Conservation (phyloP, 1,140 invertebrate species). For the Lithobius niger region DNA sequence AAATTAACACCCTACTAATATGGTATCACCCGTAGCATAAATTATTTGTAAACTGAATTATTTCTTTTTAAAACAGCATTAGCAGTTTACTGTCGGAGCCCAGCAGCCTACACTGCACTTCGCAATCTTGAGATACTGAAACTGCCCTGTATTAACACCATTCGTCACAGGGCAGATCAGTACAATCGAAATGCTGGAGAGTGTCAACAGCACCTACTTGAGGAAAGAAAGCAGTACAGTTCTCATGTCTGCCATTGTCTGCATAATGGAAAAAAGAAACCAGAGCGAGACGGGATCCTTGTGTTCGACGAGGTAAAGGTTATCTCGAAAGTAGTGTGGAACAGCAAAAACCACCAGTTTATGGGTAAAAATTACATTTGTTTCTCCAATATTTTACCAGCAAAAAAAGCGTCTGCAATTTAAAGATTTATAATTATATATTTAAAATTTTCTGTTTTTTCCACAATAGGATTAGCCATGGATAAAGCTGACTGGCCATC, state of each 20-base stretch:
- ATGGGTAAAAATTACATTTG: background rate
- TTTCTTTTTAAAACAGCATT: background rate
- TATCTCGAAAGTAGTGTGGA: background rate
- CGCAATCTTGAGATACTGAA: background rate
- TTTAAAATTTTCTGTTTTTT: background rate
- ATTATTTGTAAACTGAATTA: too few relatives aligned
- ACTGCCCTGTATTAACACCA: background rate
- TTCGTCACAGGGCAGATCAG: background rate
- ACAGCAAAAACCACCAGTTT: background rate
- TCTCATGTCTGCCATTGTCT: background rate
- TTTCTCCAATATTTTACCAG: background rate
- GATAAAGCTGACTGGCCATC: background rate
- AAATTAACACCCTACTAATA: too few relatives aligned
- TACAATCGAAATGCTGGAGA: background rate
- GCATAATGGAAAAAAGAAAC: background rate
- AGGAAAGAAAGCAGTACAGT: background rate
- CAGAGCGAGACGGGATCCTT: background rate
- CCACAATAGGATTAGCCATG: background rate
- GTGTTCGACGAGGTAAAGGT: slow-evolving; percentile 1
- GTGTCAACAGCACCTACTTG: background rate
- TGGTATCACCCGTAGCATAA: too few relatives aligned
- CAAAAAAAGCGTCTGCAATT: background rate
- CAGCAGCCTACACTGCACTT: background rate
- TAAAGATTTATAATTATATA: too few relatives aligned
- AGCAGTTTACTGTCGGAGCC: background rate